Base-by-base conservation (phyloP, 2,888 invertebrate genomes). In the Dynastes grantii region DNA sequence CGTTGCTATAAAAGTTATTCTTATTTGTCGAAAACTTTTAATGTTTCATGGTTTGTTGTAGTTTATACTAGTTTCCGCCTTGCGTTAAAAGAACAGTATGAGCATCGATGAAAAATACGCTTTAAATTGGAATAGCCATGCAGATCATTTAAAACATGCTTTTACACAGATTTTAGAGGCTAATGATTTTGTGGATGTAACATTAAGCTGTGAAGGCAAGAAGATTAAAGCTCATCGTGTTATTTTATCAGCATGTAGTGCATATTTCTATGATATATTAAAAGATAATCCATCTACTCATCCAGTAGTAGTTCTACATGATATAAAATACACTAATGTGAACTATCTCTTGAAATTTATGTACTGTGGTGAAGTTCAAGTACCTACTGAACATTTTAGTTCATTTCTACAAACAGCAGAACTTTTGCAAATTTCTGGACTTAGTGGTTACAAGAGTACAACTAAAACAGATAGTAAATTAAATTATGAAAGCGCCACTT, bases 41-140 rank as follows among this genome's bases (percentile, higher is more conserved):
- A 29, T 9, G 27, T 29, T 63, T 63, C 29, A 27, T 27, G 27
- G 32, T 13, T 63, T 63, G 29, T 63, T 63, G 29, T 29, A 61
- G 27, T 61, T 22, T 27, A 11, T 11, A 45, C 45, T 45, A 45
- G 8, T 45, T 45, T 45, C 2, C 13, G 8, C 2, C 11, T 22
- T 63, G 68, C 32, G 45, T 45, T 45, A 45, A 45, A 8, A 45
- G 8, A 45, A 45, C 45, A 81, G 80, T 55, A 83, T 82, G 82
- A 78, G 67, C 51, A 29, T 58, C 29, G 82, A 83, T n/a, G 85
- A 86, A 79, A 95, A 96, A 87, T 96, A 95, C 89, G 95, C 95
- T 82, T 90, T 96, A 83, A 93, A 95, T 83, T 96, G 96, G 96
- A 96, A 95, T 88, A 95, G 96, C 89, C 95, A 96, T 88, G 92